These are phyloP conservation scores for Tiliqua scincoides DNA, from an alignment of 2,113 vertebrate species.

Conservation along the genomic window DNA sequence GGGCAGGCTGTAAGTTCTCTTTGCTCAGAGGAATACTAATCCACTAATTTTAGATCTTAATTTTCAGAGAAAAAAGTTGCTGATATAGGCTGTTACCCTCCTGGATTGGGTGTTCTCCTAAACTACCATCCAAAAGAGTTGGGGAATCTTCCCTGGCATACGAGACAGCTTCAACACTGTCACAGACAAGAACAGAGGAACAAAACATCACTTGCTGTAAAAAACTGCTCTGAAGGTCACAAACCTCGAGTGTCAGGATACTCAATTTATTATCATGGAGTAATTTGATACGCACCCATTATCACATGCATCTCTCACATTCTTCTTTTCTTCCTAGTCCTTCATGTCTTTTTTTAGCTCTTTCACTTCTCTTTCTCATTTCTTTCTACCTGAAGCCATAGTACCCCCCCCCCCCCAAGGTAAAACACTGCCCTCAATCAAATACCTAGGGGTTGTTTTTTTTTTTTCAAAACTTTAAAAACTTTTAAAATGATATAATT, in stretches of 20 bases:
- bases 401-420: slow-evolving; percentile 13
- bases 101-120: slow-evolving; percentile 26
- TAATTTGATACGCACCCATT: slow-evolving; percentile 13
- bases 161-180: slow-evolving; percentile 33
- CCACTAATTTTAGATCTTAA: slow-evolving; percentile 27
- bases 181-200: background rate
- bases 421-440: background rate
- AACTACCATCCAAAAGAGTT: background rate
- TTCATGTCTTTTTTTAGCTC: background rate
- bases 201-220: background rate
- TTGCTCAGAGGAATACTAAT: slow-evolving; percentile 34
- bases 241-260: slow-evolving; percentile 30
- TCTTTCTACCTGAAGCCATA: background rate
- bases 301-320: slow-evolving; percentile 15
- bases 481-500: slow-evolving; percentile 14
- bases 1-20: slow-evolving; percentile 47
- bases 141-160: slow-evolving; percentile 33
- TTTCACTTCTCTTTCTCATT: background rate
- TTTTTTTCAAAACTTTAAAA: too few species aligned
- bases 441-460: slow-evolving; percentile 17
- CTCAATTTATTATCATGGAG: slow-evolving; percentile 15
- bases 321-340: slow-evolving; percentile 16
- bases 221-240: slow-evolving; percentile 44
- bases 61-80: slow-evolving; percentile 28
- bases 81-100: slow-evolving; percentile 29